phyloP scores from a whole-genome alignment of 2,797 vertebrate genomes.

The Euthynnus affinis region DNA sequence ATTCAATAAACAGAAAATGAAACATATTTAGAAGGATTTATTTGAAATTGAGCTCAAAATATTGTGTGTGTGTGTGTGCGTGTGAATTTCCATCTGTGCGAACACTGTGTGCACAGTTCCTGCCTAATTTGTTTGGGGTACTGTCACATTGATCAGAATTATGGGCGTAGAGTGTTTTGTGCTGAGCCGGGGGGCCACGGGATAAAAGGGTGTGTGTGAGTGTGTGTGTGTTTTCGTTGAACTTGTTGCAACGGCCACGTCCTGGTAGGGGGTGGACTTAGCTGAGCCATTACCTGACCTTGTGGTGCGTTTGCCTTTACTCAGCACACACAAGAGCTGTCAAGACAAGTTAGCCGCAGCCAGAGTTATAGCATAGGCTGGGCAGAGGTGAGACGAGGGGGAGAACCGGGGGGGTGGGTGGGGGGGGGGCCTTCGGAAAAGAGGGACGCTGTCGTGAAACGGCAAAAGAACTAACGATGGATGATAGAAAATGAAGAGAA shows the following conservation, averaged over 20 bases:
- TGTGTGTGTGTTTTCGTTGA: constrained; percentile 72
- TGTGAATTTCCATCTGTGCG: constrained; percentile 23
- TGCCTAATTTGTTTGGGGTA: constrained; percentile 73
- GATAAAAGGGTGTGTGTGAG: constrained; percentile 66
- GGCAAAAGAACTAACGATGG: constrained; percentile 26
- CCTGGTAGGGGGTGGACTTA: constrained; percentile 70
- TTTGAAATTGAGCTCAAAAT: neutral
- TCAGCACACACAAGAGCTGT: constrained; percentile 74
- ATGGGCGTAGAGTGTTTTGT: constrained; percentile 63
- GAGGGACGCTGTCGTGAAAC: constrained; percentile 28
- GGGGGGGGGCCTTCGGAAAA: constrained; percentile 5
- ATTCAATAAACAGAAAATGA: neutral
- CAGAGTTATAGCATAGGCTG: constrained; percentile 73
- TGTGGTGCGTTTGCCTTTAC: constrained; percentile 66
- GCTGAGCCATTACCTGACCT: constrained; percentile 74
- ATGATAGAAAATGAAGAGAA: constrained; percentile 29
- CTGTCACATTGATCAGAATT: constrained; percentile 74
- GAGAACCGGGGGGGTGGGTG: constrained; percentile 24
- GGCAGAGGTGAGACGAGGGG: constrained; percentile 68
- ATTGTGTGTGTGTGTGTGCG: neutral
- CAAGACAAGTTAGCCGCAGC: constrained; percentile 72
- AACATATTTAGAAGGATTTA: neutral
- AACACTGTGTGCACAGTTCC: constrained; percentile 24
- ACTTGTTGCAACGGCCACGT: constrained; percentile 77
- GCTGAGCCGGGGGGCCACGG: constrained; percentile 40